Evolutionary conservation across 2,888 invertebrate genomes (phyloP).

Genomic region (Ormia ochracea): DNA sequence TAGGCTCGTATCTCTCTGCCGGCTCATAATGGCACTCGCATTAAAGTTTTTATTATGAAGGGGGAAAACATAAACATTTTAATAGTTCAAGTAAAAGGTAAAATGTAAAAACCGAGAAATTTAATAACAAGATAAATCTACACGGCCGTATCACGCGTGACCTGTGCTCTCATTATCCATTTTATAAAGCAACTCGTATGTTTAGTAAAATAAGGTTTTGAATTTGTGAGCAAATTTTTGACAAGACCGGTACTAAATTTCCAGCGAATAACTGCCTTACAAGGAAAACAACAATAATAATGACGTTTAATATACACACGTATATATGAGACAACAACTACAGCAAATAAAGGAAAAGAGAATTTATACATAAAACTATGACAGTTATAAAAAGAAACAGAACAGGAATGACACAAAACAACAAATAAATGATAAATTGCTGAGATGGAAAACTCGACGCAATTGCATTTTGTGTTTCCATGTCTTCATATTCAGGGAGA

Average conservation of each 20-base stretch:
- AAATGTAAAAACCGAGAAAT: background rate
- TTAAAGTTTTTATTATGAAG: background rate
- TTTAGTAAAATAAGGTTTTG: background rate
- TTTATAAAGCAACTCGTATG: slow-evolving; percentile 44
- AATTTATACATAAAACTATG: slow-evolving; percentile 51
- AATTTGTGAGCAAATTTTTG: background rate
- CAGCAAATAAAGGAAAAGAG: slow-evolving; percentile 24
- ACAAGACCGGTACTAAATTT: slow-evolving; percentile 24
- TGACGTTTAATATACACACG: too few relatives aligned
- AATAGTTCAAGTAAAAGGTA: background rate
- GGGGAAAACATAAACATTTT: background rate
- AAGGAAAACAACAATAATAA: slow-evolving; percentile 8
- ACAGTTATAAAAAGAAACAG: slow-evolving; percentile 30
- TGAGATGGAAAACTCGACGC: background rate
- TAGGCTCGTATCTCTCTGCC: too few relatives aligned
- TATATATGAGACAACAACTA: slow-evolving; percentile 20
- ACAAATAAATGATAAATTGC: background rate
- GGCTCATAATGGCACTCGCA: too few relatives aligned
- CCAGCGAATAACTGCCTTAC: slow-evolving; percentile 32
- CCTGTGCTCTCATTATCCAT: slow-evolving; percentile 57
- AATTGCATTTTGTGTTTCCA: background rate
- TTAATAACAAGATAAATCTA: background rate
- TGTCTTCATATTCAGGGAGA: too few relatives aligned
- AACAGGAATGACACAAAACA: slow-evolving; percentile 6
- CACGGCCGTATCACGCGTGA: slow-evolving; percentile 52